These are phyloP conservation scores for Macaria liturata DNA, from an alignment of 2,888 invertebrate genomes.

Conservation along the genomic window DNA sequence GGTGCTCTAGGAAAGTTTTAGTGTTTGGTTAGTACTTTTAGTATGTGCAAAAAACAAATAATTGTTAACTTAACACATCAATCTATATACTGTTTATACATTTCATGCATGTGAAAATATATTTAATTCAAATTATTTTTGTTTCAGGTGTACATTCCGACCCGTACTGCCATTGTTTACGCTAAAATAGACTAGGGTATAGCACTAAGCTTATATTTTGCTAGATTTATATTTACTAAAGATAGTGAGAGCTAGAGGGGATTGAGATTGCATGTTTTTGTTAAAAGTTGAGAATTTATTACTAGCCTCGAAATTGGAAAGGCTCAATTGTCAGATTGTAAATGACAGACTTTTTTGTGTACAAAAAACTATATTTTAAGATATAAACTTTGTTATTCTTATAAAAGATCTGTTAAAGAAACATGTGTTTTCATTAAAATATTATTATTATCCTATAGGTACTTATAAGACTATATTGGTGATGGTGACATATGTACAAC, in stretches of 20 bases:
- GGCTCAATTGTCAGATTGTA: constrained; percentile 29
- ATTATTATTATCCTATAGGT: too few relatives aligned
- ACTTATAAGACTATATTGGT: too few relatives aligned
- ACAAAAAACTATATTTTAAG: constrained; percentile 39
- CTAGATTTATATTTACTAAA: constrained; percentile 17
- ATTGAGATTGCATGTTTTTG: constrained; percentile 26
- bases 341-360: constrained; percentile 36
- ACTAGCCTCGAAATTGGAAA: constrained; percentile 28
- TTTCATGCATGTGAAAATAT: too few relatives aligned
- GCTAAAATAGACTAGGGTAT: constrained; percentile 54
- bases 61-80: too few relatives aligned
- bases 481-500: too few relatives aligned
- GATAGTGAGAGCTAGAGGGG: constrained; percentile 16
- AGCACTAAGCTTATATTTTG: constrained; percentile 8
- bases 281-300: constrained; percentile 27
- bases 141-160: constrained; percentile 88
- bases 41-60: too few relatives aligned
- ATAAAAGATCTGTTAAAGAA: constrained; percentile 47
- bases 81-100: too few relatives aligned
- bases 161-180: constrained; percentile 87
- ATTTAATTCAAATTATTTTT: constrained; percentile 20
- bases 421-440: too few relatives aligned
- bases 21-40: too few relatives aligned
- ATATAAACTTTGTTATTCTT: constrained; percentile 42
- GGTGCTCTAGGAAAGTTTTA: too few relatives aligned